Evolutionary conservation across 2,797 vertebrate species (phyloP), one percentile per base, ranked within the genome.

Genomic region (Liasis olivaceus): DNA sequence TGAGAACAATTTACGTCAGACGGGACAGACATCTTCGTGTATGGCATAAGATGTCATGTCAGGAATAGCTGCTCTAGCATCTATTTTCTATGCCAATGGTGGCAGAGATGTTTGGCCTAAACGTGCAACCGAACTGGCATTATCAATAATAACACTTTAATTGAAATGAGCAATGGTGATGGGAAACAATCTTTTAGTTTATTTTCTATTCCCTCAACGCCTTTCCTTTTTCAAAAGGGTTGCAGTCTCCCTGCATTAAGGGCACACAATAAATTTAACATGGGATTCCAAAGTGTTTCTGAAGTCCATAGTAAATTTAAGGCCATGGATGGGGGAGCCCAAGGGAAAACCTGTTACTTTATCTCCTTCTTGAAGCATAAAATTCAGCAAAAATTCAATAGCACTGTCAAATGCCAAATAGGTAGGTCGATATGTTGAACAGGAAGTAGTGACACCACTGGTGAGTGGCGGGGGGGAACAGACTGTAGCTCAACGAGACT

Each of bases 351-450:
- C 42, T 96, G 87, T n/a, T 96, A 92, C 94, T 96, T 97, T 95
- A 95, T 96, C 93, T 95, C 94, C 94, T 94, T 95, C 90, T 36
- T 88, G 91, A 96, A 97, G 94, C 92, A 96, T 96, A 97, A 96
- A 97, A 96, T 97, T 96, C 95, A 97, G 85, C 66, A 96, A 97
- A 96, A 96, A 96, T 96, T 93, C 94, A 96, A 94, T 95, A 96
- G 36, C 84, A 15, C 63, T 95, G 94, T 95, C 94, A 97, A 97
- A 95, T 93, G 92, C 92, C 95, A 96, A 96, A 97, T 93, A 95
- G 42, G 28, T 51, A 96, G 93, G 72, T 95, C 31, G 4, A 95
- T 95, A 90, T 94, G 91, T 95, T 96, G 96, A 96, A 96, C 72
- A 96, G 94, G 93, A 96, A 95, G 92, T 90, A 93, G 92, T 92